Conservation (phyloP, 2,888 invertebrate species). For the Drepanosiphum platanoidis region DNA sequence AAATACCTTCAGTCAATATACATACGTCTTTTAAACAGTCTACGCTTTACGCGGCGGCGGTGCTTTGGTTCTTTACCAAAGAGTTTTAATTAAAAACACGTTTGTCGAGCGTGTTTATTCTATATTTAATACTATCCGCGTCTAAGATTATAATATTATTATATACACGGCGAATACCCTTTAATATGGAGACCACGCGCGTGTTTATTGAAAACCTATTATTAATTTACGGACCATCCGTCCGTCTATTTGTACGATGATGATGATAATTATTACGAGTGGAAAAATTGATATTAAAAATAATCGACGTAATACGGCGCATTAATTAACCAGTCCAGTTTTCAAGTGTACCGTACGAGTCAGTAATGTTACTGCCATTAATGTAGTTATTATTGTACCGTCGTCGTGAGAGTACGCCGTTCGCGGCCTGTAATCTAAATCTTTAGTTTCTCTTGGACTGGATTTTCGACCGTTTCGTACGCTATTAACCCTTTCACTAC, state of each 20-base stretch:
- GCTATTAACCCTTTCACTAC: too few relatives aligned
- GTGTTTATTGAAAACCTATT: not conserved
- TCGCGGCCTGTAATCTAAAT: too few relatives aligned
- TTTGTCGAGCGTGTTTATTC: not conserved
- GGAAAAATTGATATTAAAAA: not conserved
- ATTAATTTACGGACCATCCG: not conserved
- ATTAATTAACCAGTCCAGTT: not conserved
- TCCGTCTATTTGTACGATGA: not conserved
- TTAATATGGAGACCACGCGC: not conserved
- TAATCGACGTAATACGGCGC: not conserved
- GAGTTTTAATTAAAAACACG: constrained; percentile 3
- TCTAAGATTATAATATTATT: not conserved
- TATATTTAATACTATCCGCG: not conserved
- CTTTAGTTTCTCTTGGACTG: too few relatives aligned
- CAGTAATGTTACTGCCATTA: too few relatives aligned
- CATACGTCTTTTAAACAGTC: not conserved
- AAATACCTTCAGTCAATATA: not conserved
- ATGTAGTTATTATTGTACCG: too few relatives aligned
- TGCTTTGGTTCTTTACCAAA: not conserved
- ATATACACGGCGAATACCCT: not conserved
- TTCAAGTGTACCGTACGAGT: too few relatives aligned
- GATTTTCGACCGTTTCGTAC: too few relatives aligned
- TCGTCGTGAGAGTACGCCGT: too few relatives aligned
- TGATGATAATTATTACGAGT: too few relatives aligned
- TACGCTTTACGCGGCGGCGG: not conserved